These are phyloP conservation scores for Trididemnum clinides DNA, from an alignment of 23 tunicate species.

Conservation along the genomic window DNA sequence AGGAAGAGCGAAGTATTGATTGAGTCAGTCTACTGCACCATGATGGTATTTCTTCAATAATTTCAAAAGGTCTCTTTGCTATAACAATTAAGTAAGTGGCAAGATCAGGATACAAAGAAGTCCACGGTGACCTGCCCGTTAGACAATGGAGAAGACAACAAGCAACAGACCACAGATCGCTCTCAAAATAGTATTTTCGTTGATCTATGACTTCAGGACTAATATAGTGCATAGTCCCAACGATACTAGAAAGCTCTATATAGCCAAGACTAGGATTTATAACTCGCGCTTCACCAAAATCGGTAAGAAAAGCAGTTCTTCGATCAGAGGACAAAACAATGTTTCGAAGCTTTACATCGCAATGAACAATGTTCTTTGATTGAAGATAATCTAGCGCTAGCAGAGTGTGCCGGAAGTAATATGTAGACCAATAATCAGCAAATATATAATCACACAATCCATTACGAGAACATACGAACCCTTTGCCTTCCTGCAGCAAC, in stretches of 20 bases:
- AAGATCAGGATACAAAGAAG: constrained; percentile 1
- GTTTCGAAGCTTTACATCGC: constrained; percentile 54
- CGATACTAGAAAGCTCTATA: not conserved
- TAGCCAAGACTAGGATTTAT: not conserved
- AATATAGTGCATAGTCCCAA: constrained; percentile 26
- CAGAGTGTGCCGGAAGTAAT: constrained; percentile 47
- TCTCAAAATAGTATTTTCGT: constrained; percentile 1
- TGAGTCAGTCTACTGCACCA: no score
- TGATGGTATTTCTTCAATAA: no score
- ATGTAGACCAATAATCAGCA: constrained; percentile 39
- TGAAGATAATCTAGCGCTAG: constrained; percentile 39
- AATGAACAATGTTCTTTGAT: constrained; percentile 36
- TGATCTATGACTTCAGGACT: constrained; percentile 48
- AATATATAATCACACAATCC: not conserved
- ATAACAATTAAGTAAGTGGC: constrained; percentile 31
- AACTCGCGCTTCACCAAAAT: constrained; percentile 50
- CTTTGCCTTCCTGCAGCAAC: constrained; percentile 15
- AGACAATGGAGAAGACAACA: constrained; percentile 54
- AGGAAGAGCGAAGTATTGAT: no score
- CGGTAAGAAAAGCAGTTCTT: constrained; percentile 34
- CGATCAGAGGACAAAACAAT: constrained; percentile 40
- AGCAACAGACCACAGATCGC: constrained; percentile 63
- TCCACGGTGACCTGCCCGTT: constrained; percentile 44
- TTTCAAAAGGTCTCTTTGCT: no score
- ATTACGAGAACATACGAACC: not conserved